Evolutionary conservation across 37 sponge, comb jelly and placozoan species (phyloP).

Genomic region (Haliclona indistincta): DNA sequence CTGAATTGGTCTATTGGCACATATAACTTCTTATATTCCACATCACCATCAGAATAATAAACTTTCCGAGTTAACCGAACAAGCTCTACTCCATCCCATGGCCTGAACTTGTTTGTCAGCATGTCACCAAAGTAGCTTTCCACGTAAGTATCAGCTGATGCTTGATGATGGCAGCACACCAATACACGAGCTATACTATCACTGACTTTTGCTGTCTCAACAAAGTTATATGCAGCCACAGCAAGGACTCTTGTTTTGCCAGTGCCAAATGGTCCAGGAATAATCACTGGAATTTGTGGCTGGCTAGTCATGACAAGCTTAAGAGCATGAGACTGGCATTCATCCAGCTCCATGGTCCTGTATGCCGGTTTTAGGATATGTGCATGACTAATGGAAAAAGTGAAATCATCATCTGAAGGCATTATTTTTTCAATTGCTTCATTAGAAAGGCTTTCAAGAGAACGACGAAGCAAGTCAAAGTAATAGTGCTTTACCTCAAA

Average conservation of each 20-base stretch:
- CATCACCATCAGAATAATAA: background rate
- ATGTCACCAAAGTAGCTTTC: conserved; percentile 53
- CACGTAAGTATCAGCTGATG: conserved; percentile 65
- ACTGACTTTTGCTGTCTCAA: too few species aligned
- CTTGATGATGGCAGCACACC: conserved; percentile 61
- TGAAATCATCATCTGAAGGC: conserved; percentile 5
- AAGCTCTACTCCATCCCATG: background rate
- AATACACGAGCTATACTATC: conserved; percentile 15
- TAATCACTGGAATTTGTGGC: conserved; percentile 33
- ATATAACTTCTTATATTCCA: too few species aligned
- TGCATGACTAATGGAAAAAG: background rate
- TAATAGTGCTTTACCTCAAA: conserved; percentile 65
- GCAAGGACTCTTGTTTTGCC: conserved; percentile 68
- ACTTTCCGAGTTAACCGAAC: background rate
- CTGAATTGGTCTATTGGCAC: background rate
- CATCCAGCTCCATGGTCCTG: conserved; percentile 17
- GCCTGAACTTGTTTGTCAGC: background rate
- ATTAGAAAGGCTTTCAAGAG: conserved; percentile 19
- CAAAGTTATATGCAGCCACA: conserved; percentile 51
- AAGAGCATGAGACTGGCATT: conserved; percentile 26
- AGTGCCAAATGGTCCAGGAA: conserved; percentile 80
- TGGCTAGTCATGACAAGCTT: conserved; percentile 7
- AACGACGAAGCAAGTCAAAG: conserved; percentile 38
- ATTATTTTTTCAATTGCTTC: conserved; percentile 22
- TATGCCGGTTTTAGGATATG: background rate